Evolutionary conservation across 2,113 vertebrate genomes (phyloP).

Genomic region (Saccopteryx bilineata): DNA sequence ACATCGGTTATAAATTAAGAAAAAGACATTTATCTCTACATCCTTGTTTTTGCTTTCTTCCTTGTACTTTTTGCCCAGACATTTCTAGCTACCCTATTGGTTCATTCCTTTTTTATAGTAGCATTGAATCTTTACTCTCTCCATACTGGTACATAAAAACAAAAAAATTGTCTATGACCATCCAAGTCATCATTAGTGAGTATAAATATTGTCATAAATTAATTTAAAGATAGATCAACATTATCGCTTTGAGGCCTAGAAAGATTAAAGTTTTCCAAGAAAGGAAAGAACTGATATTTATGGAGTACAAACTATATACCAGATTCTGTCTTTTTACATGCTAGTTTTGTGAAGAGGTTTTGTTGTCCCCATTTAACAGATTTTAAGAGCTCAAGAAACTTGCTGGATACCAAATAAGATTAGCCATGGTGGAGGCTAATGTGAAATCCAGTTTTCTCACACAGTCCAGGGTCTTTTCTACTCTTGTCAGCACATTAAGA

Average conservation of each 20-base stretch:
- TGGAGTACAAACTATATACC: not conserved
- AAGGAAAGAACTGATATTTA: constrained; percentile 5
- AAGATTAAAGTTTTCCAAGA: not conserved
- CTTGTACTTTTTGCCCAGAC: not conserved
- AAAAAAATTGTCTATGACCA: not conserved
- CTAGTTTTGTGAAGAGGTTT: not conserved
- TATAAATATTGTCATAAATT: constrained; percentile 16
- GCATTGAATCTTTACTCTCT: not conserved
- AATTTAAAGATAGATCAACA: constrained; percentile 33
- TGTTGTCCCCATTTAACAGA: not conserved
- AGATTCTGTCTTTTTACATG: not conserved
- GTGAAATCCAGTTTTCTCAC: not conserved
- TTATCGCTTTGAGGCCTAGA: not conserved
- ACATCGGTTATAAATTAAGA: constrained; percentile 5
- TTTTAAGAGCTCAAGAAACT: not conserved
- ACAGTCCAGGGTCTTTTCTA: not conserved
- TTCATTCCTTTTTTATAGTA: not conserved
- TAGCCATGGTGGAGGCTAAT: not conserved
- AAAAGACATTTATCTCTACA: constrained; percentile 24
- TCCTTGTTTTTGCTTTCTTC: not conserved
- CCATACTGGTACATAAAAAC: not conserved
- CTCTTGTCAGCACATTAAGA: not conserved
- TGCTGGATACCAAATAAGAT: not conserved
- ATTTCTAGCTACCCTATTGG: not conserved
- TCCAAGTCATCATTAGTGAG: constrained; percentile 10